A percentile compares a stretch with the other conserved stretches of the same genome.
phyloP scores from a whole-genome alignment of 2,113 vertebrate genomes.

The Archilochus colubris region DNA sequence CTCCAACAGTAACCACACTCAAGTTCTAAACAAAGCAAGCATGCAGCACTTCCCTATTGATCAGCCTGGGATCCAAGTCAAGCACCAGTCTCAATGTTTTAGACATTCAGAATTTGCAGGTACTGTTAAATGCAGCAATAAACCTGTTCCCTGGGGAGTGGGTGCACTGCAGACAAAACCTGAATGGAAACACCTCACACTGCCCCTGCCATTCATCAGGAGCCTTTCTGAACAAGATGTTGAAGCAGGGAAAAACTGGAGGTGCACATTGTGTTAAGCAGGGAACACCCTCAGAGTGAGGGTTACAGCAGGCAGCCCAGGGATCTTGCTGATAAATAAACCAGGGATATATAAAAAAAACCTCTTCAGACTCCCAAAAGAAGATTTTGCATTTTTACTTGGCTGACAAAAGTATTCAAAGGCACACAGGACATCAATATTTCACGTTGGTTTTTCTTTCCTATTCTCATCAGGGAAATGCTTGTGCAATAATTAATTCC shows the following conservation, averaged over 20 bases:
- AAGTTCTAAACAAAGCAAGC: neutral
- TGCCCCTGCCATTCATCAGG: neutral
- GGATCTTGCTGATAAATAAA: neutral
- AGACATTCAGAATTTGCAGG: neutral
- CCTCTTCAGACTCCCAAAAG: neutral
- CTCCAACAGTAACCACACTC: neutral
- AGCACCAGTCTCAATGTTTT: neutral
- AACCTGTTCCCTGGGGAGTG: neutral
- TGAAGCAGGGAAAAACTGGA: neutral
- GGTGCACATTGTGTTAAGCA: neutral
- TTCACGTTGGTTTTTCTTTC: neutral
- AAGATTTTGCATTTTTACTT: neutral
- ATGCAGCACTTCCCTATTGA: neutral
- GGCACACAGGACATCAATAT: neutral
- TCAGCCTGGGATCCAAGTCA: neutral
- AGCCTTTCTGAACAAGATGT: neutral
- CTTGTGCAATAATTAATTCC: neutral
- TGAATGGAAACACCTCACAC: neutral
- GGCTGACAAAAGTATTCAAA: neutral
- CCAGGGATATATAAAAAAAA: neutral
- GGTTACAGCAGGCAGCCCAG: rapidly evolving
- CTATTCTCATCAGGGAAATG: neutral
- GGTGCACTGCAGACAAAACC: neutral
- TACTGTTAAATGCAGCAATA: neutral
- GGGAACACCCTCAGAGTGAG: neutral